These are phyloP conservation scores for Acanthococcus lagerstroemiae DNA, from an alignment of 2,888 invertebrate genomes.

Conservation along the genomic window DNA sequence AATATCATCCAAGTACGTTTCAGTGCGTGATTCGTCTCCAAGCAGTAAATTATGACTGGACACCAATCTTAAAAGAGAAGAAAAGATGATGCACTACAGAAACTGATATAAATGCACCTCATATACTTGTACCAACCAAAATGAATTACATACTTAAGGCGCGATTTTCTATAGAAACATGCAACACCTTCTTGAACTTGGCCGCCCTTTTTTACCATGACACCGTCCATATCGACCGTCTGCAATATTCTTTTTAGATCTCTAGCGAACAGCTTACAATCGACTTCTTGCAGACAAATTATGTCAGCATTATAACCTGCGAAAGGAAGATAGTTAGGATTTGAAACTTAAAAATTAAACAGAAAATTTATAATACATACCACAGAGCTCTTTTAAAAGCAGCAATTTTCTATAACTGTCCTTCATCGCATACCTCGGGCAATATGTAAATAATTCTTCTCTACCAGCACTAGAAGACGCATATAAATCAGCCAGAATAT, in stretches of 20 bases:
- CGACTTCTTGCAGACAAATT: slow-evolving; percentile 88
- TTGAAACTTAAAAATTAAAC: not conserved
- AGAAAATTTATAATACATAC: too few relatives aligned
- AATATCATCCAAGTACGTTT: slow-evolving; percentile 9
- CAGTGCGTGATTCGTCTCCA: slow-evolving; percentile 29
- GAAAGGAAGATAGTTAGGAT: slow-evolving; percentile 34
- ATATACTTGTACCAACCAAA: not conserved
- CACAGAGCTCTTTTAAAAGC: slow-evolving; percentile 68
- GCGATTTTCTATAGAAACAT: slow-evolving; percentile 58
- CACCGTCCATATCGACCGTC: slow-evolving; percentile 47
- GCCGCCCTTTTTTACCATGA: slow-evolving; percentile 61
- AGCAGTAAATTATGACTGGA: not conserved
- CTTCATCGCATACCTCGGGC: slow-evolving; percentile 66
- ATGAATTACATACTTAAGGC: slow-evolving; percentile 61
- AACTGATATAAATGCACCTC: not conserved
- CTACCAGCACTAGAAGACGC: slow-evolving; percentile 72
- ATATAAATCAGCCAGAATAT: slow-evolving; percentile 83
- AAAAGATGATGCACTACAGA: too few relatives aligned
- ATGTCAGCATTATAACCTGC: slow-evolving; percentile 83
- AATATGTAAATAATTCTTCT: slow-evolving; percentile 67
- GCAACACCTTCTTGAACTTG: slow-evolving; percentile 69
- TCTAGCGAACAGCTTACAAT: slow-evolving; percentile 59
- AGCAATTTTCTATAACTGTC: slow-evolving; percentile 81
- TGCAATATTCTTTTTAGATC: slow-evolving; percentile 50
- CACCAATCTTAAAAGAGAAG: not conserved